Evolutionary conservation across 2,113 vertebrate species (phyloP).

Genomic region (Reinhardtius hippoglossoides): DNA sequence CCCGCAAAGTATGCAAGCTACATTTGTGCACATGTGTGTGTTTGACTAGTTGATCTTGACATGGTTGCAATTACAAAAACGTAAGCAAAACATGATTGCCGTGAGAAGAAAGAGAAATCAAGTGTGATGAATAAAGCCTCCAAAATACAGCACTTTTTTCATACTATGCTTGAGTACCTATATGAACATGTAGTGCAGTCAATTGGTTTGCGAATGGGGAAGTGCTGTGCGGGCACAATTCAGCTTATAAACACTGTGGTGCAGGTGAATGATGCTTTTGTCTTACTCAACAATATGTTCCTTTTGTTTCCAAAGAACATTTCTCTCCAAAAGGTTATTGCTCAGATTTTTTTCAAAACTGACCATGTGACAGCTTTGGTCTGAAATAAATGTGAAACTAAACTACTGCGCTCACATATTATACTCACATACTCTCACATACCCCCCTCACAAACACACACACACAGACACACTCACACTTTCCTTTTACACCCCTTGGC

Average conservation of each 20-base stretch:
- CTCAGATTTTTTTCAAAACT: no score
- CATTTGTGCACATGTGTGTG: conserved; percentile 10
- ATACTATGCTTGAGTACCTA: conserved; percentile 38
- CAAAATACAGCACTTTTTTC: conserved; percentile 27
- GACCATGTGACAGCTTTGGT: no score
- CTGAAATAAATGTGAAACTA: no score
- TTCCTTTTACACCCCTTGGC: not conserved
- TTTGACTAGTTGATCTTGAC: conserved; percentile 53
- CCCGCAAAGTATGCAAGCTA: conserved; percentile 11
- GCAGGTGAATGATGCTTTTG: not conserved
- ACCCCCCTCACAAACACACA: no score
- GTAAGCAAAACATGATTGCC: conserved; percentile 44
- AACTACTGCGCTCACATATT: no score
- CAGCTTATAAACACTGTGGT: not conserved
- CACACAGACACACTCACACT: not conserved
- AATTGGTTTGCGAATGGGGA: conserved; percentile 37
- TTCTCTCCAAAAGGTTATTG: not conserved
- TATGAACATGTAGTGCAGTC: conserved; percentile 38
- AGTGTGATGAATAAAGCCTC: conserved; percentile 54
- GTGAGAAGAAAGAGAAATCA: conserved; percentile 49
- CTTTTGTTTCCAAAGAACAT: not conserved
- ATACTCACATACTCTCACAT: no score
- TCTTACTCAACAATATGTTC: not conserved
- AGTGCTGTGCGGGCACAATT: conserved; percentile 41
- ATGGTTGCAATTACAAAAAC: conserved; percentile 62